These are phyloP conservation scores for Acleris emargana DNA, from an alignment of 2,888 invertebrate genomes.

Conservation along the genomic window DNA sequence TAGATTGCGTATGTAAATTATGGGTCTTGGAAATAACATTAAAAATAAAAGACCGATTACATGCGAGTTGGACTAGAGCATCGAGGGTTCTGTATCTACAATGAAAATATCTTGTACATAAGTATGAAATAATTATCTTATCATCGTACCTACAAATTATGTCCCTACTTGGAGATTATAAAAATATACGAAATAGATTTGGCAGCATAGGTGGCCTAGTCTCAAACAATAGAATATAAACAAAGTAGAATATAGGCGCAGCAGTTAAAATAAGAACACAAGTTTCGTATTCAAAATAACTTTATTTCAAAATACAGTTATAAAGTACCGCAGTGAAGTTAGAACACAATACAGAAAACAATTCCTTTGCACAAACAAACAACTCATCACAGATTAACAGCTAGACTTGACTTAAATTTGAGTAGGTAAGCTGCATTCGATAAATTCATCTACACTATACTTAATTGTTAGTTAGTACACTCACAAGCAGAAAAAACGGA, in stretches of 20 bases:
- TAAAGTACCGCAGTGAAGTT: slow-evolving; percentile 56
- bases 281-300: slow-evolving; percentile 66
- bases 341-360: slow-evolving; percentile 69
- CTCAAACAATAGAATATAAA: neutral
- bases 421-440: slow-evolving; percentile 53
- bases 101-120: too few relatives aligned
- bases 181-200: too few relatives aligned
- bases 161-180: too few relatives aligned
- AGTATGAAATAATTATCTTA: too few relatives aligned
- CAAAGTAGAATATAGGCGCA: neutral
- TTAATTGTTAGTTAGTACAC: slow-evolving; percentile 52
- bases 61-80: too few relatives aligned
- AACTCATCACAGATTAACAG: slow-evolving; percentile 71
- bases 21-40: too few relatives aligned
- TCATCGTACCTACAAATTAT: too few relatives aligned
- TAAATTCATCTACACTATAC: slow-evolving; percentile 37
- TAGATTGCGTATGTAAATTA: too few relatives aligned
- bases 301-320: slow-evolving; percentile 69
- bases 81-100: too few relatives aligned
- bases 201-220: neutral
- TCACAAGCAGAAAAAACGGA: too few relatives aligned
- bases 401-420: slow-evolving; percentile 57
- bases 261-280: slow-evolving; percentile 1
- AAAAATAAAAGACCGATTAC: too few relatives aligned
- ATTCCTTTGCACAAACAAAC: slow-evolving; percentile 67